Evolutionary conservation across 2,113 vertebrate species (phyloP).

Genomic region (Myocastor coypus): DNA sequence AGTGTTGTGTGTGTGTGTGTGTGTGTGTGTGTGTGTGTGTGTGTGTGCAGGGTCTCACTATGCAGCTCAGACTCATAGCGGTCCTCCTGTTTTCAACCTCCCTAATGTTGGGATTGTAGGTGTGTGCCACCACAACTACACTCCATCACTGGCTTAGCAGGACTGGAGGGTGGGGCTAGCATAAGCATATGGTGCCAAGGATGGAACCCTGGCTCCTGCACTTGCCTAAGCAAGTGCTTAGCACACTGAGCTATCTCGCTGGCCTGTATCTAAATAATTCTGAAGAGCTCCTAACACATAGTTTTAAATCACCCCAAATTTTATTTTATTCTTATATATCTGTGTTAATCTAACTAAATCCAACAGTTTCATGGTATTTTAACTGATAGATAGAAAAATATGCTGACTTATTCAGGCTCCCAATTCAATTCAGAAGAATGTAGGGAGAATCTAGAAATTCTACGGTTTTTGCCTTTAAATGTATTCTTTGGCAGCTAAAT

Average conservation of each 20-base stretch:
- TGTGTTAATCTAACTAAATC: not conserved
- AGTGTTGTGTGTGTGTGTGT: not conserved
- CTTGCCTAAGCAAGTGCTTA: too few relatives aligned
- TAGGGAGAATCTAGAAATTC: not conserved
- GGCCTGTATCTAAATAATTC: not conserved
- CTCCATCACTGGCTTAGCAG: too few relatives aligned
- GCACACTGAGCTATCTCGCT: too few relatives aligned
- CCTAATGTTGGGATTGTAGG: too few relatives aligned
- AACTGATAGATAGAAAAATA: conserved; percentile 15
- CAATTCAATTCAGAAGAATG: not conserved
- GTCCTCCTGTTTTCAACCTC: too few relatives aligned
- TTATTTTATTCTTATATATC: not conserved
- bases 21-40: too few relatives aligned
- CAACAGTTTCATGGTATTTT: conserved; percentile 10
- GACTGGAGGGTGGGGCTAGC: too few relatives aligned
- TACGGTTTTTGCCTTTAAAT: conserved; percentile 1
- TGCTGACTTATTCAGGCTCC: not conserved
- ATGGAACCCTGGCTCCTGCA: too few relatives aligned
- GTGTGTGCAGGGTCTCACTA: too few relatives aligned
- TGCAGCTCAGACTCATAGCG: too few relatives aligned
- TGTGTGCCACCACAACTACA: too few relatives aligned
- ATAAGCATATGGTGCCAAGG: too few relatives aligned
- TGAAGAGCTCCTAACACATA: not conserved
- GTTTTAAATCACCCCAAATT: not conserved
- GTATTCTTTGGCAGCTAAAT: not conserved